Conservation (phyloP, 35 echinoderm and acorn worm genomes). For the Heliocidaris erythrogramma region DNA sequence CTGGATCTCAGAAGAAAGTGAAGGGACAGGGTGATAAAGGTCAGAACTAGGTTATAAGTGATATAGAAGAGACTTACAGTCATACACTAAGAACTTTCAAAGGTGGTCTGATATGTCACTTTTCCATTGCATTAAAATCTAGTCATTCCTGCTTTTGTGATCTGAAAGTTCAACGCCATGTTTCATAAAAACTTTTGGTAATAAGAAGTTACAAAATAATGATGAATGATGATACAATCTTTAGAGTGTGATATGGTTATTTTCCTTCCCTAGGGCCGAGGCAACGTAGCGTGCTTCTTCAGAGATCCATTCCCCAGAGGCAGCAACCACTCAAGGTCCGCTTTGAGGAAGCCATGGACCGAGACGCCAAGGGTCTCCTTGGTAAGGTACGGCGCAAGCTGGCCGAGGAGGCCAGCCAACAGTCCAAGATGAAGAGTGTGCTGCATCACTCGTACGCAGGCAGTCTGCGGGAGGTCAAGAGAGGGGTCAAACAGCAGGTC, state of each 20-base stretch:
- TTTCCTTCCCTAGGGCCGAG: background rate
- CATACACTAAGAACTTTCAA: background rate
- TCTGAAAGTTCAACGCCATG: no score
- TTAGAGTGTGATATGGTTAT: background rate
- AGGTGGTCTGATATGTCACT: no score
- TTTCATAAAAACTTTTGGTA: no score
- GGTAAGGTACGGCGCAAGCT: constrained; percentile 75
- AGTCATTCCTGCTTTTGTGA: no score
- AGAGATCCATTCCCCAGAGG: background rate
- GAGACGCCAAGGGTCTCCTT: constrained; percentile 76
- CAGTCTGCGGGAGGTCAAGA: constrained; percentile 55
- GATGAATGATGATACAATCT: no score
- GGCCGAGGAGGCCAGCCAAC: constrained; percentile 65
- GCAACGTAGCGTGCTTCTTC: constrained; percentile 55
- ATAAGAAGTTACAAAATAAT: no score
- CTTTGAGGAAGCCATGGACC: constrained; percentile 91
- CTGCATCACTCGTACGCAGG: constrained; percentile 45
- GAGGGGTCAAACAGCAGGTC: constrained; percentile 48
- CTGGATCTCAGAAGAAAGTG: background rate
- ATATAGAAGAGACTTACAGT: background rate
- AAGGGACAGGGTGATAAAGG: background rate
- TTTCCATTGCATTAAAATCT: no score
- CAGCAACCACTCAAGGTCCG: constrained; percentile 19
- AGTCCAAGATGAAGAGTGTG: constrained; percentile 61
- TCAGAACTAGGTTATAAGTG: background rate